Evolutionary conservation across 2,113 vertebrate genomes (phyloP).

Genomic region (Sclerurus mexicanus): DNA sequence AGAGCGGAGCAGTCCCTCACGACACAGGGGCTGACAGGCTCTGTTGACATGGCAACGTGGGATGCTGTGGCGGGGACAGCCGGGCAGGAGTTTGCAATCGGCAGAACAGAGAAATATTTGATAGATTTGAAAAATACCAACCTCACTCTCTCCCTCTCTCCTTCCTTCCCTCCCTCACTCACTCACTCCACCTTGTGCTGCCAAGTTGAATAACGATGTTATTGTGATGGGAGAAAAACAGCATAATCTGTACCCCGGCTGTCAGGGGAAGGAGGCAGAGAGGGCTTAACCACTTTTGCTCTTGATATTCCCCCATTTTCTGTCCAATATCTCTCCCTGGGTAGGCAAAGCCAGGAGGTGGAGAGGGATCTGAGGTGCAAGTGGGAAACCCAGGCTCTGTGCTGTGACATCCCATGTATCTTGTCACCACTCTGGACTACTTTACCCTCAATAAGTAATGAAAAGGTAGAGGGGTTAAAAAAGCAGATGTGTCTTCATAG

Average conservation of each 20-base stretch:
- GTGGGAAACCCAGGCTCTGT: background rate
- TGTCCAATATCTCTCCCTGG: background rate
- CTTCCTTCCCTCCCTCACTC: background rate
- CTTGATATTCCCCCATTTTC: background rate
- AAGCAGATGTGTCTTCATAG: background rate
- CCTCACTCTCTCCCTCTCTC: background rate
- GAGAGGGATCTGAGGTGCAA: background rate
- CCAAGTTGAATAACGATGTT: constrained; percentile 29
- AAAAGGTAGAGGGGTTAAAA: background rate
- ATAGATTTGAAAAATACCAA: background rate
- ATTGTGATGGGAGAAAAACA: background rate
- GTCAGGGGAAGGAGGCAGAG: background rate
- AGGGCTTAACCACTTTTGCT: background rate
- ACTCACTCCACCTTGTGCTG: constrained; percentile 55
- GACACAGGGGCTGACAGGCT: background rate
- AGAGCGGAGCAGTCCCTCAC: background rate
- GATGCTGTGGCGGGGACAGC: constrained; percentile 7
- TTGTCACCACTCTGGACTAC: background rate
- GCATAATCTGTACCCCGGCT: background rate
- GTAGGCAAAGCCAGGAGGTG: accelerated
- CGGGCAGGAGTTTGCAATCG: background rate
- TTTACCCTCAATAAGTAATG: background rate
- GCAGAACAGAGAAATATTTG: background rate
- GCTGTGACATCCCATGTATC: accelerated
- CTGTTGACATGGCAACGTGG: constrained; percentile 43